phyloP scores from a whole-genome alignment of 2,888 invertebrate genomes.

The Campoplex capitator region DNA sequence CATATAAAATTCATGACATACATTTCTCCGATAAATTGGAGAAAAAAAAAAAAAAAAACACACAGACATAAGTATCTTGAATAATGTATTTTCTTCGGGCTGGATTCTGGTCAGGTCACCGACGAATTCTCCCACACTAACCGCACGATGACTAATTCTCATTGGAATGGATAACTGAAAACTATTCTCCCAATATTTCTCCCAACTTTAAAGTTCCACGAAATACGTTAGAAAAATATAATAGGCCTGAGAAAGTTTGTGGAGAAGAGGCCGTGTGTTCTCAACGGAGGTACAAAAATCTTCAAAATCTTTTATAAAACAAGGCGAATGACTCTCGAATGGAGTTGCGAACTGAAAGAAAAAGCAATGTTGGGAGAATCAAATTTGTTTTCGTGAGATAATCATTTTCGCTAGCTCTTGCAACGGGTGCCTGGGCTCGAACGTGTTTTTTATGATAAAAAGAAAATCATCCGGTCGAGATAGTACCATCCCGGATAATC shows the following conservation, averaged over 20 bases:
- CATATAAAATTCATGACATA: slow-evolving; percentile 25
- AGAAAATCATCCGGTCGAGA: not conserved
- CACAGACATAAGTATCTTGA: not conserved
- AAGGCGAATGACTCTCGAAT: no score
- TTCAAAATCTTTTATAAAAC: not conserved
- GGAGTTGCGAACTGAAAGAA: not conserved
- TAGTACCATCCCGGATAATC: slow-evolving; percentile 8
- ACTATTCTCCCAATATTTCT: slow-evolving; percentile 1
- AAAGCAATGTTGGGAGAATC: not conserved
- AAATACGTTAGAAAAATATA: slow-evolving; percentile 14
- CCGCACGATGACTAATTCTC: slow-evolving; percentile 32
- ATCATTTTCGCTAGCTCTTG: not conserved
- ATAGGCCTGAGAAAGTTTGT: not conserved
- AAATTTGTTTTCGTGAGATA: slow-evolving; percentile 15
- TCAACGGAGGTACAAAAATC: slow-evolving; percentile 9
- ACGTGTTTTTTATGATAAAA: slow-evolving; percentile 11
- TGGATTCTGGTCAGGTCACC: not conserved
- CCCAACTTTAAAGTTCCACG: slow-evolving; percentile 18
- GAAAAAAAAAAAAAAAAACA: not conserved
- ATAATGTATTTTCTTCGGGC: not conserved
- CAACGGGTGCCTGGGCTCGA: not conserved
- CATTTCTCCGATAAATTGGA: not conserved
- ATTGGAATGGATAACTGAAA: slow-evolving; percentile 20
- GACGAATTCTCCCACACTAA: not conserved
- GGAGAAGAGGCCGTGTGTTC: not conserved